Evolutionary conservation across 2,888 invertebrate species (phyloP), one percentile per base, ranked within the genome.

Genomic region (Junonia oenone): DNA sequence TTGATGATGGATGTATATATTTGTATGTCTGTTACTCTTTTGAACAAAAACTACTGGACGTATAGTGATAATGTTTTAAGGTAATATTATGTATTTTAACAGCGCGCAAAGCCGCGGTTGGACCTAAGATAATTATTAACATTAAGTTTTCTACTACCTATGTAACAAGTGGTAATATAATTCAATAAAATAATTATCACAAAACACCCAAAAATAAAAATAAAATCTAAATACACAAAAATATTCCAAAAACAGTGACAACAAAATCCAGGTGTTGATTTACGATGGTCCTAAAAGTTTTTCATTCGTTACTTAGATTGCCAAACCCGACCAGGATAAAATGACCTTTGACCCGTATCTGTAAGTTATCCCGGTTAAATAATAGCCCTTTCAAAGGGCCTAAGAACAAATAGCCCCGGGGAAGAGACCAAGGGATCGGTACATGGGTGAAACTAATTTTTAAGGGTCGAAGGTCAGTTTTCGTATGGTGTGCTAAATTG

Each of bases 301-400:
- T 50, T 54, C 50, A 17, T 51, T 37, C 55, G 35, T 55, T 19
- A 38, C 48, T 15, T 4, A 48, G 45, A 58, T 51, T 51, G 14
- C 17, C 33, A 46, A 58, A 54, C 45, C 22, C 11, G 11, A 17
- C 15, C 55, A 27, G 14, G 51, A 45, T 51, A 29, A 50, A 38
- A 43, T 58, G 46, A 27, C 45, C 59, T 46, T 35, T 49, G 35
- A 51, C 56, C 62, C 58, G 45, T 54, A 55, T 61, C 48, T 43
- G 46, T 51, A 50, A 56, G 40, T 51, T 52, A 61, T 61, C 58
- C 52, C 53, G 45, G 49, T 51, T 47, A 62, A 62, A 56, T 62
- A 58, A 56, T 62, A 49, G 59, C 56, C 14, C 35, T 59, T 59
- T 56, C 49, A 56, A 31, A 49, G 43, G 52, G 14, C 43, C 29